phyloP scores from a whole-genome alignment of 2,888 invertebrate genomes.

The Diaprepes abbreviatus region DNA sequence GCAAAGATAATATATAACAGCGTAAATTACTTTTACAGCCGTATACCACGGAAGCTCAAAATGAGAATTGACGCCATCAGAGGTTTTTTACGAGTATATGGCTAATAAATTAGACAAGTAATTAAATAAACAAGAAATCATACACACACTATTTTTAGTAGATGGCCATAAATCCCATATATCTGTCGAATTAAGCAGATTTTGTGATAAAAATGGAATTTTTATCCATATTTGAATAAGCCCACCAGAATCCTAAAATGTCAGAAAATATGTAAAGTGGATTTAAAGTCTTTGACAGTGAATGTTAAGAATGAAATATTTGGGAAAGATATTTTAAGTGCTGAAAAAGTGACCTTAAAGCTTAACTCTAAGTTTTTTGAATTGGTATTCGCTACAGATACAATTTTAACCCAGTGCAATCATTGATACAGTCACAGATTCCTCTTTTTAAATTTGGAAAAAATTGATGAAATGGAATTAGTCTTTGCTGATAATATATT shows the following conservation, averaged over 20 bases:
- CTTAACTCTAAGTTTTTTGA: constrained; percentile 13
- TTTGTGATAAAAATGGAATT: constrained; percentile 56
- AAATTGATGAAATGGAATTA: background rate
- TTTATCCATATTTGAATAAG: constrained; percentile 50
- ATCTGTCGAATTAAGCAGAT: constrained; percentile 50
- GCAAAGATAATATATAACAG: constrained; percentile 50
- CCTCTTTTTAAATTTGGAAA: background rate
- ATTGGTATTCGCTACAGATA: background rate
- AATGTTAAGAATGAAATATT: constrained; percentile 6
- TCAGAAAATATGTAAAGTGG: constrained; percentile 40
- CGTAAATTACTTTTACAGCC: constrained; percentile 44
- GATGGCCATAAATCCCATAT: constrained; percentile 58
- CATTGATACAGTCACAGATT: background rate
- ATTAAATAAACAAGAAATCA: constrained; percentile 43
- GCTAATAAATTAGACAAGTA: constrained; percentile 49
- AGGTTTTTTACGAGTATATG: constrained; percentile 53
- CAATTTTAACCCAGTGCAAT: constrained; percentile 2
- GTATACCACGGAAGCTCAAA: constrained; percentile 49
- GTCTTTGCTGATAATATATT: background rate
- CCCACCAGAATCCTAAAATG: constrained; percentile 38
- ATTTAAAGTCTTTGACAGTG: constrained; percentile 37
- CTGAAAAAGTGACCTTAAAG: constrained; percentile 21
- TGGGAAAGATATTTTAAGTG: constrained; percentile 4
- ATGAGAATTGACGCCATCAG: constrained; percentile 54
- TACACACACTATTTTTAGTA: constrained; percentile 54